Evolutionary conservation across 2,113 vertebrate genomes (phyloP).

Genomic region (Callaeas wilsoni): DNA sequence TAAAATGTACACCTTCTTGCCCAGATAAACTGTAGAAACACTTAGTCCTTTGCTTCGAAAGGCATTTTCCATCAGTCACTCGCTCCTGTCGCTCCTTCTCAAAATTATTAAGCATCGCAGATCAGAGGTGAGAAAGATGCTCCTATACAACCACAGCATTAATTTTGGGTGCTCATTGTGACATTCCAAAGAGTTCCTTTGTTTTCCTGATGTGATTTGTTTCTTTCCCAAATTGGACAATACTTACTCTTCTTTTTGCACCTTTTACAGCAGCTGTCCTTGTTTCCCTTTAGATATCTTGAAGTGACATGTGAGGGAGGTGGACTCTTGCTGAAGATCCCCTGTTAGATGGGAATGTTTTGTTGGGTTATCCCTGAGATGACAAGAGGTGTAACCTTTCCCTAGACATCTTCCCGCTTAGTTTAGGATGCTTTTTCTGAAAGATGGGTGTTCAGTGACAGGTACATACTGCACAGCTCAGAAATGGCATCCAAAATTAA

Average conservation of each 20-base stretch:
- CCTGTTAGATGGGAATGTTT: neutral
- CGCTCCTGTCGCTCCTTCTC: neutral
- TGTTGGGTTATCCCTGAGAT: neutral
- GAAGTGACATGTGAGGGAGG: fast-evolving
- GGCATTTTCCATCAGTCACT: neutral
- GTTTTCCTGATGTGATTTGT: neutral
- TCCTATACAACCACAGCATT: neutral
- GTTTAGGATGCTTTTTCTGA: neutral
- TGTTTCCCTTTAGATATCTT: neutral
- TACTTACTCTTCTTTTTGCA: neutral
- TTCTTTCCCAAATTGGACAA: neutral
- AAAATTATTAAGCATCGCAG: neutral
- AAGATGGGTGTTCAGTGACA: neutral
- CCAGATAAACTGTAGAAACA: neutral
- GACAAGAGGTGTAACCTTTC: neutral
- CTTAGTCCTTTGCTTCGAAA: neutral
- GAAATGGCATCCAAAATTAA: neutral
- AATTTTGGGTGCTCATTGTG: neutral
- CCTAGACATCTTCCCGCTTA: neutral
- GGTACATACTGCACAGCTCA: neutral
- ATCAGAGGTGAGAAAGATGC: neutral
- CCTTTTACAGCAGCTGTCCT: neutral
- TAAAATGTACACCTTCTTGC: neutral
- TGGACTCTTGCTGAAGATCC: neutral
- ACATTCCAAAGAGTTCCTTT: neutral